Base-by-base conservation (phyloP, 2,888 invertebrate genomes). In the Rhingia campestris region DNA sequence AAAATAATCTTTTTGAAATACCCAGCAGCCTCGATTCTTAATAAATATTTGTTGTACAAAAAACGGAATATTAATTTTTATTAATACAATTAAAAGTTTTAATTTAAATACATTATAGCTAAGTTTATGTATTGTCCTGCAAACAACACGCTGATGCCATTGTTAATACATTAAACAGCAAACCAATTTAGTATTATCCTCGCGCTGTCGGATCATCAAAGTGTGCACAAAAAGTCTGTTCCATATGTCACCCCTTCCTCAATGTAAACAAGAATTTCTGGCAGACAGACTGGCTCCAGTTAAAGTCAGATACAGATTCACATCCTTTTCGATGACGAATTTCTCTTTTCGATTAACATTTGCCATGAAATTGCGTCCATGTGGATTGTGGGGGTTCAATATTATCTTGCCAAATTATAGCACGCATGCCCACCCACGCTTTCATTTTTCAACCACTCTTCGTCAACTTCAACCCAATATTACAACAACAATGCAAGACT, bases 271-370 rank as follows among this genome's bases (percentile, higher is more conserved):
- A 39, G 10, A 14, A 10, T 39, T 49, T 35, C 49, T 22, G 10
- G 41, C 76, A 81, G 81, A 81, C 81, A 81, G 54, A 61, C 35
- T 72, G 81, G 33, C 76, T 67, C 76, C 72, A 77, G 53, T 53
- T 53, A n/a, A 59, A 54, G 59, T 41, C 59, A 41, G 14, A 22
- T 22, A 22, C 12, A 47, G 63, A 61, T 61, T 72, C 47, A 35
- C 35, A 56, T 43, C 37, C 47, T 67, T 69, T 47, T 22, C 33
- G 14, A 4, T 45, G 37, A 14, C 0, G 35, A 43, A 53, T n/a
- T 56, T 43, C 56, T 56, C 54, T 49, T 64, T 12, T 22, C 9
- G 22, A 63, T 41, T 22, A 51, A 43, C 7, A 41, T 66, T 73
- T 14, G 14, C 43, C 49, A 7, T 30, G n/a, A 10, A 74, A 59